Evolutionary conservation across 2,797 vertebrate species (phyloP).

Genomic region (Melopsittacus undulatus): DNA sequence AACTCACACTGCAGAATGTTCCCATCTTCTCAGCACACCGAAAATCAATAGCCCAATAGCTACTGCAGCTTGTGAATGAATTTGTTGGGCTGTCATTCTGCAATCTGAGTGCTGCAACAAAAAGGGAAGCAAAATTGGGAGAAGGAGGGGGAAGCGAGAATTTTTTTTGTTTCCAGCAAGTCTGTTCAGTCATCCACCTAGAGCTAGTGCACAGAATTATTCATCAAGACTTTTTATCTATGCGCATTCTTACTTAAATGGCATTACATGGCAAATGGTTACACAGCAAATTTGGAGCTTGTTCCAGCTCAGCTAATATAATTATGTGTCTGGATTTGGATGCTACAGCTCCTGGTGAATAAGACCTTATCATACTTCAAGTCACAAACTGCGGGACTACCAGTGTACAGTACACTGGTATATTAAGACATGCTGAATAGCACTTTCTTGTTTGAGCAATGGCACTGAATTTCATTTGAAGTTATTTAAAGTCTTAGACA

Average conservation of each 20-base stretch:
- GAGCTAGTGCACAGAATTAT: background rate
- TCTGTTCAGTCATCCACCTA: background rate
- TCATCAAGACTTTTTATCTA: background rate
- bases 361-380: background rate
- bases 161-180: slow-evolving; percentile 10
- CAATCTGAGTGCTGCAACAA: slow-evolving; percentile 31
- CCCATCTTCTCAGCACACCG: slow-evolving; percentile 44
- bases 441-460: background rate
- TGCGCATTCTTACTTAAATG: background rate
- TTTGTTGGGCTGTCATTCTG: slow-evolving; percentile 61
- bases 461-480: background rate
- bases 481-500: background rate
- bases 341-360: background rate
- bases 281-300: background rate
- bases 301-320: background rate
- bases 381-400: background rate
- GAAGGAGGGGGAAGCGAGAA: background rate
- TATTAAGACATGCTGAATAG: background rate
- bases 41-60: slow-evolving; percentile 70
- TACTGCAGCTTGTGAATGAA: slow-evolving; percentile 31
- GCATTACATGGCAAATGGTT: background rate
- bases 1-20: slow-evolving; percentile 57
- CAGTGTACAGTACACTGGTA: background rate
- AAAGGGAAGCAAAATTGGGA: background rate
- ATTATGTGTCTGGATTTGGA: background rate